Percentiles rank a stretch among this genome's conserved stretches.
phyloP scores from a whole-genome alignment of 2,888 invertebrate genomes.

The Drosophila testacea region DNA sequence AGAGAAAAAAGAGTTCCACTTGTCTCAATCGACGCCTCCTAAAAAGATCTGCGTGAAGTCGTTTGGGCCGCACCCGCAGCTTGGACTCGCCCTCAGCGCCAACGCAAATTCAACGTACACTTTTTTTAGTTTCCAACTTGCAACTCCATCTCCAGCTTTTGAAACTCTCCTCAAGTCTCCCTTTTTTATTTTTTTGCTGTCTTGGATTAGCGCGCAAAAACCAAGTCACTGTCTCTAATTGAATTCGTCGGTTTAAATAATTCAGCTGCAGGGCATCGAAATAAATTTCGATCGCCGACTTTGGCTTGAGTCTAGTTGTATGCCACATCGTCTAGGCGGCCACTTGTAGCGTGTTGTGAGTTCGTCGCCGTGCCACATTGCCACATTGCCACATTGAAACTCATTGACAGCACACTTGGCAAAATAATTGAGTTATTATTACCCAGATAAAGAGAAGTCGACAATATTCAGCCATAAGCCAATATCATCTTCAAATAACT shows the following conservation, averaged over 20 bases:
- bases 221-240: conserved; percentile 84
- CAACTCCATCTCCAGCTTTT: background rate
- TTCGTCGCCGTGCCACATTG: conserved; percentile 32
- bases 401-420: conserved; percentile 35
- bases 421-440: conserved; percentile 16
- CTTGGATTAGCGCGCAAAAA: conserved; percentile 71
- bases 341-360: conserved; percentile 49
- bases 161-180: background rate
- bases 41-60: conserved; percentile 58
- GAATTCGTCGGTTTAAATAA: conserved; percentile 85
- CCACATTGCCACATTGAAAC: conserved; percentile 4
- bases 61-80: conserved; percentile 69
- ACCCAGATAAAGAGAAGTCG: background rate
- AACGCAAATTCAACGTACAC: conserved; percentile 68
- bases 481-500: background rate
- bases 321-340: conserved; percentile 57
- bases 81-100: conserved; percentile 75
- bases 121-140: conserved; percentile 6
- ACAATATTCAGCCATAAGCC: background rate
- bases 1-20: conserved; percentile 63
- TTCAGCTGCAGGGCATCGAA: conserved; percentile 83
- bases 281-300: conserved; percentile 69
- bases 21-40: conserved; percentile 73
- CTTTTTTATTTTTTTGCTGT: background rate
- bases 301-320: conserved; percentile 42